Base-by-base conservation (phyloP, 2,888 invertebrate genomes). In the Mayetiola destructor region DNA sequence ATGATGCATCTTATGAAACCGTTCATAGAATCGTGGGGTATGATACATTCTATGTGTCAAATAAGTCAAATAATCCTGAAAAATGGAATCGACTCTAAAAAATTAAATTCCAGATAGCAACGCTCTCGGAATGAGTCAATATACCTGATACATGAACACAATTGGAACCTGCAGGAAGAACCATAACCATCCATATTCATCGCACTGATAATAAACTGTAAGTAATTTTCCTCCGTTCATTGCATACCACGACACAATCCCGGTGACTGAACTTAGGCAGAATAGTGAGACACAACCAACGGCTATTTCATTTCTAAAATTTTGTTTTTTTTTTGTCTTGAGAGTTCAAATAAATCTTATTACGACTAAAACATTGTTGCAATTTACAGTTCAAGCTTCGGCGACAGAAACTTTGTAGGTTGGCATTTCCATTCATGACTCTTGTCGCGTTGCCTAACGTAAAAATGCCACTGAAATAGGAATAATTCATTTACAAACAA, bases 371-470 rank as follows among this genome's bases (percentile, higher is more conserved):
- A n/a, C n/a, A n/a, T n/a, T n/a, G n/a, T n/a, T n/a, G n/a, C n/a
- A n/a, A n/a, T n/a, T n/a, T n/a, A n/a, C n/a, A n/a, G 73, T 64
- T 85, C 84, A 56, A 84, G 68, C 58, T 83, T 80, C 0, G 81
- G 79, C 0, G 78, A 69, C 12, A 85, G 64, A 79, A 81, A 85
- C 61, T 81, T 82, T 40, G 74, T 75, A 0, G 84, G 85, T 65
- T 85, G 85, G 61, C 83, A 80, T 70, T 85, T 85, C 85, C 85
- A 85, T 61, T 81, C 80, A 56, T 80, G 73, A 0, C 84, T 75
- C 8, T 69, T 64, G 63, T 82, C 78, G 1, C 79, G 71, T 65
- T 77, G 76, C 1, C 76, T 73, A 20, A 84, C 74, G 69, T 84
- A 85, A 69, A 80, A 85, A 66, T 82, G 82, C 82, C 82, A 84